phyloP scores from a whole-genome alignment of 2,888 invertebrate genomes.

The Uropetala carovei region DNA sequence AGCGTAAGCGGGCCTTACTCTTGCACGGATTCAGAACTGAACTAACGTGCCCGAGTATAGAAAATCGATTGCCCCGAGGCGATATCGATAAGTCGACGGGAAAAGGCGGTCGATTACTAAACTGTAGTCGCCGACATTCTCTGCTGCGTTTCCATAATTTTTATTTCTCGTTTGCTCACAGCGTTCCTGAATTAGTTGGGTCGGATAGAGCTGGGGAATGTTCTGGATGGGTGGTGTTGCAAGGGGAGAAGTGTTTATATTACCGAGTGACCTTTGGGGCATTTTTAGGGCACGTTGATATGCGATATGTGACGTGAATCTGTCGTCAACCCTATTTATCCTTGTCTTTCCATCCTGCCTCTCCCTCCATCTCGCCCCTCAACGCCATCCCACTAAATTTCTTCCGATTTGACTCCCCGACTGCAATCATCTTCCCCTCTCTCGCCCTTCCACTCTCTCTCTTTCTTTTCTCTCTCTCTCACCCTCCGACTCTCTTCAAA shows the following conservation, averaged over 20 bases:
- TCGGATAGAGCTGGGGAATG: not conserved
- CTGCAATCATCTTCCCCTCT: not conserved
- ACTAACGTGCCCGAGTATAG: too few relatives aligned
- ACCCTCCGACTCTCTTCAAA: too few relatives aligned
- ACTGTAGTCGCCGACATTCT: too few relatives aligned
- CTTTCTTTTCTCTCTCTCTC: not conserved
- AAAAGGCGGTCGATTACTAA: too few relatives aligned
- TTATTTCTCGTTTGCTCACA: too few relatives aligned
- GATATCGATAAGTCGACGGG: too few relatives aligned
- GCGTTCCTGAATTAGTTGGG: not conserved
- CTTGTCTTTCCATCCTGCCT: too few relatives aligned
- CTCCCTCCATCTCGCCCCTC: not conserved
- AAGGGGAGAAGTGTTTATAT: not conserved
- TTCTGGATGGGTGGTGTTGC: not conserved
- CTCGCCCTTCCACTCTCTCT: not conserved
- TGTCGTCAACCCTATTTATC: not conserved
- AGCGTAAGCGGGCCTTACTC: too few relatives aligned
- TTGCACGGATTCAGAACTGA: too few relatives aligned
- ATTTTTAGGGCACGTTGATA: slow-evolving; percentile 5
- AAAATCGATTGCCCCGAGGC: too few relatives aligned
- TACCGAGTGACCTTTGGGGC: slow-evolving; percentile 1
- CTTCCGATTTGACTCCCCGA: not conserved
- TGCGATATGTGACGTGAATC: slow-evolving; percentile 17
- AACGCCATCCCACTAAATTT: not conserved
- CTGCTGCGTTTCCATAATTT: too few relatives aligned